These are phyloP conservation scores for Tenebrio molitor DNA, from an alignment of 1,140 invertebrate species.

Conservation along the genomic window DNA sequence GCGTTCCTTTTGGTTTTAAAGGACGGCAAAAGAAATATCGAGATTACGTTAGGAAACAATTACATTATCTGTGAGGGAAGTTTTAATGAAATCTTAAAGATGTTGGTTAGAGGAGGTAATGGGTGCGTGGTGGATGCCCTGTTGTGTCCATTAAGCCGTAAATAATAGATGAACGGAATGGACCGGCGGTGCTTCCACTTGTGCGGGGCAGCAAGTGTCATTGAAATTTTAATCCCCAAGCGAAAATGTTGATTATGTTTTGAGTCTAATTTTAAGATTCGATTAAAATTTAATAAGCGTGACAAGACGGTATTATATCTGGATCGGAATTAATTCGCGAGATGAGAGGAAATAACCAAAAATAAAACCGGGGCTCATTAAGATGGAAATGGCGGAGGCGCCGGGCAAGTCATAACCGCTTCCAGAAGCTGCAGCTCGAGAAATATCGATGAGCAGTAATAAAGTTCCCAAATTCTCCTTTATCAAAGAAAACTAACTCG, in stretches of 20 bases:
- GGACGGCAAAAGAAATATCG: no score
- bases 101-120: background rate
- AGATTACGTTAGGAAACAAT: no score
- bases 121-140: background rate
- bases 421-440: background rate
- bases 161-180: background rate
- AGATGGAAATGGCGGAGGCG: constrained; percentile 18
- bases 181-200: no score
- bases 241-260: no score
- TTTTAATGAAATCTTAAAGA: background rate
- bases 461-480: constrained; percentile 9
- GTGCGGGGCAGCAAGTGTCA: no score
- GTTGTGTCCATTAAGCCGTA: background rate
- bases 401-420: constrained; percentile 11
- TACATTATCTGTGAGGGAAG: no score
- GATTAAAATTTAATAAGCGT: no score
- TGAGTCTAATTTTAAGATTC: no score
- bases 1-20: no score
- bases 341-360: background rate
- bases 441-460: constrained; percentile 23
- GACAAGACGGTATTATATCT: background rate
- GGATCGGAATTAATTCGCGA: background rate
- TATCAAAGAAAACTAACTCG: constrained; percentile 13
- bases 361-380: background rate
- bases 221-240: no score